Conservation (phyloP, 35 echinoderm and acorn worm species). For the Heliocidaris tuberculata region DNA sequence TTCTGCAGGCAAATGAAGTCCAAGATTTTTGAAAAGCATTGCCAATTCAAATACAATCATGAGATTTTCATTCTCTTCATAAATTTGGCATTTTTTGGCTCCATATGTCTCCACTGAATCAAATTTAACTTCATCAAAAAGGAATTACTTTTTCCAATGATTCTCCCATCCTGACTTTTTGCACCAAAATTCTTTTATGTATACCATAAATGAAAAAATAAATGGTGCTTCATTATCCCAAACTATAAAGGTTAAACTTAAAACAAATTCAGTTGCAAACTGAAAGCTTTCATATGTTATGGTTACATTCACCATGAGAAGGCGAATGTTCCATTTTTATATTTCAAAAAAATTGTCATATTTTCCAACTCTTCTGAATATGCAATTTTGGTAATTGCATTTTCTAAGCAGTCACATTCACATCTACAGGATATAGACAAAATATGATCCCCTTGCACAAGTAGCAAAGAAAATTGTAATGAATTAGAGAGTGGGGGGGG, state of each 20-base stretch:
- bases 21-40: not conserved
- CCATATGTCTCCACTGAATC: not conserved
- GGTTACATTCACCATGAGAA: too few relatives aligned
- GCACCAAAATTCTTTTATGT: not conserved
- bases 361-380: too few relatives aligned
- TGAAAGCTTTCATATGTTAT: too few relatives aligned
- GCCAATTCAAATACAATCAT: conserved; percentile 1
- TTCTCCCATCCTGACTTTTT: not conserved
- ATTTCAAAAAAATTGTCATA: too few relatives aligned
- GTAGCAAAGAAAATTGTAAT: not conserved
- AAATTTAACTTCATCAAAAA: conserved; percentile 8
- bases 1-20: not conserved
- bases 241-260: not conserved
- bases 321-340: too few relatives aligned
- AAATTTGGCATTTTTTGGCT: not conserved
- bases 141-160: not conserved
- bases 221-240: not conserved
- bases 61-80: not conserved
- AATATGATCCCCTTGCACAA: too few relatives aligned
- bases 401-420: too few relatives aligned
- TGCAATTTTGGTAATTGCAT: too few relatives aligned
- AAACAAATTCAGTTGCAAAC: not conserved
- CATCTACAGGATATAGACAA: too few relatives aligned
- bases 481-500: not conserved
- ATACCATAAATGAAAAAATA: not conserved